Conservation (phyloP, 2,888 invertebrate genomes). For the Strigamia maritima region DNA sequence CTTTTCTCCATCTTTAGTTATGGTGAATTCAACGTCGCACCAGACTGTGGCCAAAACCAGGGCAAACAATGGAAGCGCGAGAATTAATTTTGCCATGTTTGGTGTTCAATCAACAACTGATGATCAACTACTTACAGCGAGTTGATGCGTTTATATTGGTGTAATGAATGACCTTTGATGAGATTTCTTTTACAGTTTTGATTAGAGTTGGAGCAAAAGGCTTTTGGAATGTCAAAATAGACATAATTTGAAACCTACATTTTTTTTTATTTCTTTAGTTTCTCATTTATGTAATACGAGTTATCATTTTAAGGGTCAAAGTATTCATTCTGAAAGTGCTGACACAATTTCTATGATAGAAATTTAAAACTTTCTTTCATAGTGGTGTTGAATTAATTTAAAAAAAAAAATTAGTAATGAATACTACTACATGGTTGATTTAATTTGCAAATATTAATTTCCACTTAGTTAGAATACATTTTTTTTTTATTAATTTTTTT, state of each 20-base stretch:
- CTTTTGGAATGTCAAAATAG: neutral
- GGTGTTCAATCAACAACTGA: neutral
- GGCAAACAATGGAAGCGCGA: neutral
- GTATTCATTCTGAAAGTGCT: neutral
- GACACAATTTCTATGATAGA: neutral
- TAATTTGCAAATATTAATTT: neutral
- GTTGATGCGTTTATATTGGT: neutral
- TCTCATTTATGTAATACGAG: neutral
- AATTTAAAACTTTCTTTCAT: neutral
- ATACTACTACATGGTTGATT: neutral
- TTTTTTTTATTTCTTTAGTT: neutral
- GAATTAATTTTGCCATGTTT: conserved; percentile 9
- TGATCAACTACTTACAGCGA: neutral
- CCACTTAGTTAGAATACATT: neutral
- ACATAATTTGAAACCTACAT: neutral
- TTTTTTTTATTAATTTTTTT: neutral
- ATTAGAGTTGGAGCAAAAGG: neutral
- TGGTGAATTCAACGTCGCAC: neutral
- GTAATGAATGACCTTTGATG: conserved; percentile 4
- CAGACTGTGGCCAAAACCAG: neutral
- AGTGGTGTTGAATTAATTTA: neutral
- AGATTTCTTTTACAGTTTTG: neutral
- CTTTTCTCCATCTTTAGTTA: neutral
- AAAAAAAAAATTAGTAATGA: neutral
- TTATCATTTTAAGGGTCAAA: neutral